phyloP scores from a whole-genome alignment of 2,888 invertebrate genomes.

The Saturnia pavonia region DNA sequence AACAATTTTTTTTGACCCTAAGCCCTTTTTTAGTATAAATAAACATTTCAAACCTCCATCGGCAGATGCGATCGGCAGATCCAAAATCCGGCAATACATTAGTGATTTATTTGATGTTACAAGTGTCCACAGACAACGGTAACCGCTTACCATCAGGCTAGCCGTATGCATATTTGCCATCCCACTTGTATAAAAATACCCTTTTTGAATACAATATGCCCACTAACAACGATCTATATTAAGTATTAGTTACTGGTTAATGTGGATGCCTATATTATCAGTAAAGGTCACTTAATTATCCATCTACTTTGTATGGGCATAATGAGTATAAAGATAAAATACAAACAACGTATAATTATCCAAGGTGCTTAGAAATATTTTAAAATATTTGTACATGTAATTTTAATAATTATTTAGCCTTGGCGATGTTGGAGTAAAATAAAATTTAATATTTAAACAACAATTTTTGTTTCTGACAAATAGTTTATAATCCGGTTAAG shows the following conservation, averaged over 20 bases:
- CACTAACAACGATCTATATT: not conserved
- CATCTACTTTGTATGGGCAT: not conserved
- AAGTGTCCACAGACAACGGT: no score
- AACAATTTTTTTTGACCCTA: not conserved
- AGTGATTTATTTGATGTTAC: no score
- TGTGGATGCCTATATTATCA: slow-evolving; percentile 8
- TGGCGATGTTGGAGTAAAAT: no score
- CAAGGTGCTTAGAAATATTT: not conserved
- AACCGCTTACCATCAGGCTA: no score
- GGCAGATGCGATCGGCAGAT: no score
- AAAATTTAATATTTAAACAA: not conserved
- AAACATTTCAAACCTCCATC: not conserved
- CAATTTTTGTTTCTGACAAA: no score
- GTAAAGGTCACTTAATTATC: slow-evolving; percentile 11
- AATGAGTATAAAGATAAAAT: slow-evolving; percentile 12
- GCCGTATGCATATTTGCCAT: no score
- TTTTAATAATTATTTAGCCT: not conserved
- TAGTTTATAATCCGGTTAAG: no score
- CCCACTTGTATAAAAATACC: no score
- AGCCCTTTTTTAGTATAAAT: not conserved
- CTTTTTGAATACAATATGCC: no score
- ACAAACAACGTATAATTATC: not conserved
- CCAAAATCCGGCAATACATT: no score
- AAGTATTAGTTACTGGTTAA: slow-evolving; percentile 5
- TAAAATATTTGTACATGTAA: not conserved